Conservation (phyloP, 2,797 vertebrate species). For the Threskiornis aethiopicus region DNA sequence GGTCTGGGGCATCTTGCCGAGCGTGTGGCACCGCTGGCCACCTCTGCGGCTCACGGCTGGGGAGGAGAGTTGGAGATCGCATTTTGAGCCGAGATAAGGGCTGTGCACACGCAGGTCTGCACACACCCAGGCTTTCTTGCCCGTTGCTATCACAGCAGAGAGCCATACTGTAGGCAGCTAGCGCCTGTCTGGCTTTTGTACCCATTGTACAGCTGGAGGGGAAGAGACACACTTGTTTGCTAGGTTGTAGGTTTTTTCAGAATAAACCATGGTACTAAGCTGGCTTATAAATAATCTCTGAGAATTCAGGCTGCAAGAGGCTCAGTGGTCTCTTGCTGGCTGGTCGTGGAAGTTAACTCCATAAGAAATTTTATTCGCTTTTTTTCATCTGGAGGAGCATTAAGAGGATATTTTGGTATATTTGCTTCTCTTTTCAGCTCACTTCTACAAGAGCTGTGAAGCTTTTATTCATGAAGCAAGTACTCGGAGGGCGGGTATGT, state of each 20-base stretch:
- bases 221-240: neutral
- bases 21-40: rapidly evolving
- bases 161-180: rapidly evolving
- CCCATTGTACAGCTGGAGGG: neutral
- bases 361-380: neutral
- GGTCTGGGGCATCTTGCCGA: neutral
- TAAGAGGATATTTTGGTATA: neutral
- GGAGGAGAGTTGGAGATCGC: rapidly evolving
- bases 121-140: rapidly evolving
- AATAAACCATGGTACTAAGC: neutral
- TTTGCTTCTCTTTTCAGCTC: neutral
- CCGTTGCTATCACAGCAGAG: neutral
- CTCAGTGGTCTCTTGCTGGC: neutral
- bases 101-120: rapidly evolving
- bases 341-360: neutral
- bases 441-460: neutral
- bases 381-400: neutral
- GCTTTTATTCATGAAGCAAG: neutral
- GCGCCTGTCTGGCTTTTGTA: neutral
- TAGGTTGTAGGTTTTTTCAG: neutral
- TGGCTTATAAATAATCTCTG: neutral
- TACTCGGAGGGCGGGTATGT: neutral
- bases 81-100: rapidly evolving
- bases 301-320: neutral
- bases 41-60: neutral